Base-by-base conservation (phyloP, 1,140 invertebrate genomes). In the Trinorchestia longiramus region DNA sequence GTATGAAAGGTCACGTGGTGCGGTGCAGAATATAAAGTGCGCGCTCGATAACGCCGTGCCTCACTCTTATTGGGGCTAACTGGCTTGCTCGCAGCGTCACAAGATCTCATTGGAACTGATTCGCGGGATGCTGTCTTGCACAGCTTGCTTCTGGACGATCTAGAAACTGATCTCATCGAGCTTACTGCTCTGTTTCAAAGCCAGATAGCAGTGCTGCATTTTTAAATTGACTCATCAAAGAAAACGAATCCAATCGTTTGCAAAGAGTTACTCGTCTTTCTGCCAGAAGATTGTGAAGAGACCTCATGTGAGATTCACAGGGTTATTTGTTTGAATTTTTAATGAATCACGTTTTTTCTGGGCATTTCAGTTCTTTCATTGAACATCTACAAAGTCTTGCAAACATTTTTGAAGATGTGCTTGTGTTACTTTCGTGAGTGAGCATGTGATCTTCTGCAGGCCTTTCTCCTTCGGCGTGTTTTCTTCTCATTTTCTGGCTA, bases 11-110 rank as follows among this genome's bases (percentile, higher is more conserved):
- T 94, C 92, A 94, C 92, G 92, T 94, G 40, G 92, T 94, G 92
- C 92, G 43, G 92, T 94, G 92, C 92, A 94, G 92, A 94, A 94
- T 94, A 94, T 94, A 94, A 94, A 94, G 92, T 94, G 92, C 43
- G 43, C 43, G 43, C 92, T 94, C 43, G 92, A 94, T 94, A 94
- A n/a, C 92, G 41, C 43, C 92, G 92, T 94, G 92, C 92, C 92
- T 94, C 92, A 94, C 44, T 94, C 92, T 47, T 94, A 94, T 94
- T 94, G 92, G 92, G 40, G 92, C 44, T 94, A 94, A 94, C 92
- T 94, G 92, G 41, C 92, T 0, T 11, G 88, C 88, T 43, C 11
- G 28, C 43, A 40, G 23, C 92, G 43, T 45, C 92, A 94, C 92
- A 94, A 94, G 36, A 94, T 43, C 44, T 94, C 43, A 11, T 44